Conservation (phyloP, 2,888 invertebrate species). For the Toxonevra muliebris region DNA sequence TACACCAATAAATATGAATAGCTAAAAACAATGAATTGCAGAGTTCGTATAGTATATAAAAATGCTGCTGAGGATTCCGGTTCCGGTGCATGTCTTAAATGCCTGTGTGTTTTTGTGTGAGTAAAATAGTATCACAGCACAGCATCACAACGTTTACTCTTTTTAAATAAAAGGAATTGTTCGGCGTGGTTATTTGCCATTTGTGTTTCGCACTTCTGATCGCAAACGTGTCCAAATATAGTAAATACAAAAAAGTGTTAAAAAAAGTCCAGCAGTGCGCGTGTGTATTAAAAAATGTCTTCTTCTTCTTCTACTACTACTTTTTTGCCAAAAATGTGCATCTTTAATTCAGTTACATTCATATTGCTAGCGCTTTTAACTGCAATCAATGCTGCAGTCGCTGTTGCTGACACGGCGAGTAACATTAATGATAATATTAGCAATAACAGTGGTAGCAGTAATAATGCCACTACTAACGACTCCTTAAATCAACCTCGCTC, state of each 20-base stretch:
- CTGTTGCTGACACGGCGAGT: too few species aligned
- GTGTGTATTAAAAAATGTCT: too few species aligned
- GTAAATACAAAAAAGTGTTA: too few species aligned
- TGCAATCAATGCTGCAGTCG: too few species aligned
- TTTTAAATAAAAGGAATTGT: slow-evolving; percentile 50
- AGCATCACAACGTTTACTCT: neutral
- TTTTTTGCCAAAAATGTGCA: too few species aligned
- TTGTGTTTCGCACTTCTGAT: slow-evolving; percentile 43
- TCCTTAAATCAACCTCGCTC: slow-evolving; percentile 18
- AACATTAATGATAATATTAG: too few species aligned
- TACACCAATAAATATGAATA: neutral
- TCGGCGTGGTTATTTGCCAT: slow-evolving; percentile 46
- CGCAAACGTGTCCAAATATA: too few species aligned
- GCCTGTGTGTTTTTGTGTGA: slow-evolving; percentile 2
- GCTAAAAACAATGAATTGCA: neutral
- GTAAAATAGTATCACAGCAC: neutral
- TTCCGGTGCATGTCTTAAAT: neutral
- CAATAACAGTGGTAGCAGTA: neutral
- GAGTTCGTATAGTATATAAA: neutral
- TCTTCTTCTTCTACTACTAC: too few species aligned
- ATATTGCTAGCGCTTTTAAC: too few species aligned
- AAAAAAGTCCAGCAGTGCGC: too few species aligned
- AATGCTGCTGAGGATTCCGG: neutral
- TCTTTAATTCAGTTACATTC: too few species aligned
- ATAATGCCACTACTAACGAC: slow-evolving; percentile 14